These are phyloP conservation scores for Neosalanx taihuensis DNA, from an alignment of 2,797 vertebrate species.

Conservation along the genomic window DNA sequence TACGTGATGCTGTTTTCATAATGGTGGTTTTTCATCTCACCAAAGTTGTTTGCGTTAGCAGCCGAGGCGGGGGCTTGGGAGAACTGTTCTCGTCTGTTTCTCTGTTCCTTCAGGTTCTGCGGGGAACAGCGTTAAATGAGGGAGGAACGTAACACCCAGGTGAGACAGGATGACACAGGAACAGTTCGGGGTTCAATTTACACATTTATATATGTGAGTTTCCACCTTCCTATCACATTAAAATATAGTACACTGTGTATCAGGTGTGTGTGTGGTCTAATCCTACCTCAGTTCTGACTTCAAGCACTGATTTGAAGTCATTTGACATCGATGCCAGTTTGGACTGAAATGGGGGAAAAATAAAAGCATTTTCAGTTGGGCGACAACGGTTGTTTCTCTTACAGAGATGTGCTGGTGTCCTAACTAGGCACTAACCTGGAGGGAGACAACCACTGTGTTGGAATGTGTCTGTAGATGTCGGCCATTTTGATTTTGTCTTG, in stretches of 20 bases:
- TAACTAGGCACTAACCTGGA: conserved; percentile 59
- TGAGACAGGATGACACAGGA: neutral
- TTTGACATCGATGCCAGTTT: conserved; percentile 82
- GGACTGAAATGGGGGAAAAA: conserved; percentile 61
- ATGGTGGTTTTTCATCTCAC: conserved; percentile 56
- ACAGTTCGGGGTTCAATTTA: too few species aligned
- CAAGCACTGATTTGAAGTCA: conserved; percentile 81
- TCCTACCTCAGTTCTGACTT: conserved; percentile 83
- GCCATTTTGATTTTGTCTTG: conserved; percentile 70
- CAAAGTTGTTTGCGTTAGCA: conserved; percentile 58
- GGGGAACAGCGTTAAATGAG: neutral
- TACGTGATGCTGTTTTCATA: neutral
- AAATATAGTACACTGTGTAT: neutral
- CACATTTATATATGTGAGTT: too few species aligned
- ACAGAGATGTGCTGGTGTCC: neutral
- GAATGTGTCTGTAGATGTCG: conserved; percentile 79
- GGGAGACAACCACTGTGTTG: conserved; percentile 77
- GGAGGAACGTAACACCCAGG: neutral
- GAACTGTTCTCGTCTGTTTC: conserved; percentile 77
- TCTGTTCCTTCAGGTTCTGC: conserved; percentile 80
- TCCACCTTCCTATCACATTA: too few species aligned
- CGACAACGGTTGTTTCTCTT: conserved; percentile 7
- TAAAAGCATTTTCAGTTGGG: neutral
- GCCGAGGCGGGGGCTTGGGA: conserved; percentile 64
- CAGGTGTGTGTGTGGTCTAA: neutral